Conservation (phyloP, 2,888 invertebrate species). For the Tethea ocularis region DNA sequence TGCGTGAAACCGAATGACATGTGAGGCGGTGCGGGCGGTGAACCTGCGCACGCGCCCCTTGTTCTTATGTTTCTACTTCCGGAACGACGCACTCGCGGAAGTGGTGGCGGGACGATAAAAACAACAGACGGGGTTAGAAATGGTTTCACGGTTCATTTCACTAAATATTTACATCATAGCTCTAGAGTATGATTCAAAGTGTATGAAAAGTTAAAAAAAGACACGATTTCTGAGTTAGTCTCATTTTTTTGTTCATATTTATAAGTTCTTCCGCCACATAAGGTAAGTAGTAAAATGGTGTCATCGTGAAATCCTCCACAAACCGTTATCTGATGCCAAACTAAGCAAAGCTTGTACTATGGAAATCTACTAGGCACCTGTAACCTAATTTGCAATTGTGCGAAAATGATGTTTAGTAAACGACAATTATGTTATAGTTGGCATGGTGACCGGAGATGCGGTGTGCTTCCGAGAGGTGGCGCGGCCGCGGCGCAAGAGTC, state of each 20-base stretch:
- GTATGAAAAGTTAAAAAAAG: too few species aligned
- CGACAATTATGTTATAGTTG: not conserved
- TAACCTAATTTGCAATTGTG: too few species aligned
- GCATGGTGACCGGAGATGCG: not conserved
- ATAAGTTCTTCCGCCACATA: too few species aligned
- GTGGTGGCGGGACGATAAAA: not conserved
- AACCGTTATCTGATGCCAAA: too few species aligned
- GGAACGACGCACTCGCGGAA: not conserved
- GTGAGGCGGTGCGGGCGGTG: not conserved
- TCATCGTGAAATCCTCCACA: too few species aligned
- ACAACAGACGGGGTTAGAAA: not conserved
- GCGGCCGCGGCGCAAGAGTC: not conserved
- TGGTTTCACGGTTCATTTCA: not conserved
- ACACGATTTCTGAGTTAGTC: too few species aligned
- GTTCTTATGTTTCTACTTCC: conserved; percentile 8
- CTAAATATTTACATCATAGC: too few species aligned
- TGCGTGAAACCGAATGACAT: not conserved
- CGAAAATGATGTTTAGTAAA: not conserved
- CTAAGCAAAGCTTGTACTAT: too few species aligned
- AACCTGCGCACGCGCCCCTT: conserved; percentile 6
- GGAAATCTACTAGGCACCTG: too few species aligned
- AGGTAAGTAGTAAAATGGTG: too few species aligned
- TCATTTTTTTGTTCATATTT: too few species aligned
- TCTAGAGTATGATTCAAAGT: too few species aligned
- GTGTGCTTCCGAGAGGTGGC: conserved; percentile 8